Conservation (phyloP, 2,888 invertebrate genomes). For the Sesamia inferens region DNA sequence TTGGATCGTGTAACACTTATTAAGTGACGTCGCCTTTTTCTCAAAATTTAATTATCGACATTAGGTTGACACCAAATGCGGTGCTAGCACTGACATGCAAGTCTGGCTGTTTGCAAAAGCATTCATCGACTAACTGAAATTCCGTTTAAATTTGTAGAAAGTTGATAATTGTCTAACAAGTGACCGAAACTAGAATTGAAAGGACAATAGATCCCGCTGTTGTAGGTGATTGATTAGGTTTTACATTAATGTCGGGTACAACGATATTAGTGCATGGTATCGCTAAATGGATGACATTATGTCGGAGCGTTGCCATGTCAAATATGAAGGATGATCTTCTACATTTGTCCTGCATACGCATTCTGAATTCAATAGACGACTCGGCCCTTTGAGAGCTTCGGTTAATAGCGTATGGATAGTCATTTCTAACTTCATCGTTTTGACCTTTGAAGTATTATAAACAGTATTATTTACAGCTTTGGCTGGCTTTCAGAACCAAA, state of each 20-base stretch:
- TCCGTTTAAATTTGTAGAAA: slow-evolving; percentile 83
- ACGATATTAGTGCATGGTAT: slow-evolving; percentile 80
- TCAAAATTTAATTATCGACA: slow-evolving; percentile 88
- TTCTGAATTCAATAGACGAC: slow-evolving; percentile 76
- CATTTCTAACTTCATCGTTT: slow-evolving; percentile 68
- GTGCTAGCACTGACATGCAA: slow-evolving; percentile 67
- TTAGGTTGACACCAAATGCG: slow-evolving; percentile 84
- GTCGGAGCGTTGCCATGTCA: slow-evolving; percentile 79
- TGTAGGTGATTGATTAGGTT: slow-evolving; percentile 80
- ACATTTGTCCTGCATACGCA: slow-evolving; percentile 78
- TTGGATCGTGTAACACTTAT: slow-evolving; percentile 86
- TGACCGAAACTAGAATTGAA: slow-evolving; percentile 69
- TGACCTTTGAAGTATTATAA: slow-evolving; percentile 66
- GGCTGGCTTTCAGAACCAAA: slow-evolving; percentile 24
- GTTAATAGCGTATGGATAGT: slow-evolving; percentile 67
- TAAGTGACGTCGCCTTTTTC: slow-evolving; percentile 81
- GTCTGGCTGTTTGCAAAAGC: slow-evolving; percentile 78
- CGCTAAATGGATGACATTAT: slow-evolving; percentile 85
- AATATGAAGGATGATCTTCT: slow-evolving; percentile 83
- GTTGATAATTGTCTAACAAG: slow-evolving; percentile 78
- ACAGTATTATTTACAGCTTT: slow-evolving; percentile 54
- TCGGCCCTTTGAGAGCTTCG: slow-evolving; percentile 69
- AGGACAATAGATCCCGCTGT: slow-evolving; percentile 69
- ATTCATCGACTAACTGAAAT: slow-evolving; percentile 74
- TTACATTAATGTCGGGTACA: slow-evolving; percentile 80